Base-by-base conservation (phyloP, 2,888 invertebrate species). In the Drepana falcataria region DNA sequence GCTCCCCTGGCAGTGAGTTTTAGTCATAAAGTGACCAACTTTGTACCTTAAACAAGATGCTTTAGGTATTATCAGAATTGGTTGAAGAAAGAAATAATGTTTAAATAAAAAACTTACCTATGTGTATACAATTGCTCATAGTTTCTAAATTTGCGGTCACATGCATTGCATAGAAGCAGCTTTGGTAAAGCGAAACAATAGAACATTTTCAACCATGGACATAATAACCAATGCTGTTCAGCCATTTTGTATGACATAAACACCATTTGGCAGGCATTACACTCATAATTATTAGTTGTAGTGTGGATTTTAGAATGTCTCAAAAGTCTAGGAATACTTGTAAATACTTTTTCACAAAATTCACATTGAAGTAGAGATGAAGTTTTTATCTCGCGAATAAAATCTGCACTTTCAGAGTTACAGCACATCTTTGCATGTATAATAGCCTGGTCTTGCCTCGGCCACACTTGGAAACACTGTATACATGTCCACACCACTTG, bases 201-300 rank as follows among this genome's bases (percentile, higher is more conserved):
- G 59, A 74, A 79, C 57, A 75, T 70, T 60, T 82, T 81, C 48
- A 86, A 59, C 89, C 90, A 91, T 37, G 82, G 78, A 60, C 91
- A 91, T 35, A 72, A 53, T 2, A 74, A 55, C 90, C 91, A 91
- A 61, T 91, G 91, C 53, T 85, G 81, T 62, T 89, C 85, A 33
- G 86, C 90, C 49, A 63, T 68, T 67, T 81, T 85, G 61, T 85
- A 91, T 35, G 85, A 87, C 9, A 67, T 55, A 66, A 91, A 91
- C 48, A 73, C 62, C 49, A 79, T 71, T 56, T 76, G 74, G 60
- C 91, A 91, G 60, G 92, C 92, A 56, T 88, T 88, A 73, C 95
- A 95, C 71, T 93, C 92, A 78, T 94, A 94, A 71, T 94, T 94
- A 73, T 92, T 93, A 63, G 92, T 91, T n/a, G 93, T 93, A 1